phyloP scores from a whole-genome alignment of 2,797 vertebrate genomes.

The Tangara arthus region DNA sequence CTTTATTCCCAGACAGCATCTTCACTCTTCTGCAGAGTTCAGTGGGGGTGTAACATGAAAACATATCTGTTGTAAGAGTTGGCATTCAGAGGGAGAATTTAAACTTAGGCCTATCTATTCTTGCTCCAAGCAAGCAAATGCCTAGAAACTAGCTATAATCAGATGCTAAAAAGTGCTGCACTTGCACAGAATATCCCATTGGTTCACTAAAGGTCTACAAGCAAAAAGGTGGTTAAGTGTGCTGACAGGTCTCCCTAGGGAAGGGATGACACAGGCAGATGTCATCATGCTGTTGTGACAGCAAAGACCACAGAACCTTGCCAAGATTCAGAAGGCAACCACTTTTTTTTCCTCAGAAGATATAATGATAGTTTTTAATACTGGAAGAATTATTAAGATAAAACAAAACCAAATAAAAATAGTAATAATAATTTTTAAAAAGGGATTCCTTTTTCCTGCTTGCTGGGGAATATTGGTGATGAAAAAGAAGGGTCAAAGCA shows the following conservation, averaged over 20 bases:
- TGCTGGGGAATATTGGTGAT: neutral
- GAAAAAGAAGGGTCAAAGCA: neutral
- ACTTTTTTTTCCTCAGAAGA: neutral
- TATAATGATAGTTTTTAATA: neutral
- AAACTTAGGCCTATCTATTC: neutral
- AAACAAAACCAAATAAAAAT: neutral
- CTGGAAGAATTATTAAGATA: neutral
- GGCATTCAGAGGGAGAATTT: neutral
- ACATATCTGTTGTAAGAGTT: neutral
- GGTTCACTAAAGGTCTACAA: neutral
- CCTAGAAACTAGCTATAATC: neutral
- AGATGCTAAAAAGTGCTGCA: neutral
- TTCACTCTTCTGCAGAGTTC: neutral
- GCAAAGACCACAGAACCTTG: neutral
- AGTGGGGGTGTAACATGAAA: neutral
- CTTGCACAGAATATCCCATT: neutral
- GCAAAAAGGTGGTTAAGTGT: neutral
- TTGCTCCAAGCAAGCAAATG: neutral
- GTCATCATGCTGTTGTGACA: neutral
- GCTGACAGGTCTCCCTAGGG: neutral
- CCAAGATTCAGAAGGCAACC: neutral
- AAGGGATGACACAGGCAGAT: neutral
- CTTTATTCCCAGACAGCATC: neutral
- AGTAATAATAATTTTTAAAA: neutral
- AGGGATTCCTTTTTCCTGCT: accelerated